Evolutionary conservation across 1,140 invertebrate genomes (phyloP).

Genomic region (Aradophagus sp.): DNA sequence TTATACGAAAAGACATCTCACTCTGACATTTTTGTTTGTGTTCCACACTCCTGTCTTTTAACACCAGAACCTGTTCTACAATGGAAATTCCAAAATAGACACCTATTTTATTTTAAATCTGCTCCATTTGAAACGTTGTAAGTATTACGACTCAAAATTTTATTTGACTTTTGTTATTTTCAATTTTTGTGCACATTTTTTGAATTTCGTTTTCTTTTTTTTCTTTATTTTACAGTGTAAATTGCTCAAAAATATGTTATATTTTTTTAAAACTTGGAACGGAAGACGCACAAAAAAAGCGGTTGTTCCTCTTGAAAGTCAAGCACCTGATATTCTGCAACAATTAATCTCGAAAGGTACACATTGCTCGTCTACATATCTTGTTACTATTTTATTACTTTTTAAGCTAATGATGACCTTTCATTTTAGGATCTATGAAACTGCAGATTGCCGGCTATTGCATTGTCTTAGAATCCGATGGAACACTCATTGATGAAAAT

Average conservation of each 20-base stretch:
- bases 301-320: neutral
- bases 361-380: too few species aligned
- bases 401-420: too few species aligned
- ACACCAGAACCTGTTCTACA: too few species aligned
- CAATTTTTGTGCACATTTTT: neutral
- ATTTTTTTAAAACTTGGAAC: conserved; percentile 5
- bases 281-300: conserved; percentile 3
- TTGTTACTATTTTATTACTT: too few species aligned
- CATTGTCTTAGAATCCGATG: too few species aligned
- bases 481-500: too few species aligned
- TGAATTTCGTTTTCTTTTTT: neutral
- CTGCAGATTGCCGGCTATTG: too few species aligned
- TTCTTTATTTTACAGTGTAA: neutral
- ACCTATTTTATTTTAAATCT: too few species aligned
- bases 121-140: conserved; percentile 14
- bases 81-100: too few species aligned
- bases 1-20: conserved; percentile 18
- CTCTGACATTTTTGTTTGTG: too few species aligned
- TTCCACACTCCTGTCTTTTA: too few species aligned
- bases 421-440: too few species aligned
- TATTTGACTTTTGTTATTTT: neutral
- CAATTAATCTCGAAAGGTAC: neutral
- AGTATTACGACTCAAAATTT: neutral
- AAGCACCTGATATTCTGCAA: neutral
- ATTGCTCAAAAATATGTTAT: neutral